Evolutionary conservation across 1,140 invertebrate species (phyloP), one percentile per base, ranked within the genome.

Genomic region (Cardiocondyla obscurior): DNA sequence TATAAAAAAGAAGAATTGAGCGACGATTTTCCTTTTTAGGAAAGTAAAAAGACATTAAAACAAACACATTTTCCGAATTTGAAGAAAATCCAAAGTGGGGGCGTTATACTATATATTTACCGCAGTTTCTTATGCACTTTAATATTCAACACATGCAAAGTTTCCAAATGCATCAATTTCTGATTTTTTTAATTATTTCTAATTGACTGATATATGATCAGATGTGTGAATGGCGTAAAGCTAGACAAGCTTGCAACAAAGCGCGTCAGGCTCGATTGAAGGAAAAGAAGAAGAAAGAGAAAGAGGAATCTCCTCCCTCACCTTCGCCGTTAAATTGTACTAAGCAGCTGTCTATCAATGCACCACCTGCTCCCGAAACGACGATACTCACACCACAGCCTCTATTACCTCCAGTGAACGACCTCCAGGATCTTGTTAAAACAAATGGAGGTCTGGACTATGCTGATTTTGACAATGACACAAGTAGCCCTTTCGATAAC

Each of bases 401-500:
- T 30, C 73, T 94, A 51, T 92, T 91, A 10, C 92, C 90, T 62
- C 85, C 91, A 55, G 84, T 86, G 5, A 91, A 89, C 81, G 90
- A 93, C 81, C 85, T 77, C 53, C 74, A 69, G n/a, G 74, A 79
- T 79, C 88, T 89, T 85, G 84, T 85, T 10, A 91, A 90, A 85
- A 83, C 86, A 39, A 93, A 92, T 87, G 92, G 90, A 51, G 89
- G 88, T 76, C 93, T 97, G 70, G 96, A 96, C 87, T 96, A 95
- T 90, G 96, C 96, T 53, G 97, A 98, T 91, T 98, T 98, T 94
- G 97, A 98, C 93, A 96, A 97, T 91, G 97, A 98, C 91, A 97
- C 97, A 62, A 97, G 97, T 19, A 98, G 97, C 91, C 97, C 97
- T 0, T 98, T 98, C 94, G 97, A 98, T 94, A 97, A 97, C 94